A percentile compares a stretch with the other conserved stretches of the same genome.
phyloP scores from a whole-genome alignment of 2,113 vertebrate genomes.

The Oryzias celebensis region DNA sequence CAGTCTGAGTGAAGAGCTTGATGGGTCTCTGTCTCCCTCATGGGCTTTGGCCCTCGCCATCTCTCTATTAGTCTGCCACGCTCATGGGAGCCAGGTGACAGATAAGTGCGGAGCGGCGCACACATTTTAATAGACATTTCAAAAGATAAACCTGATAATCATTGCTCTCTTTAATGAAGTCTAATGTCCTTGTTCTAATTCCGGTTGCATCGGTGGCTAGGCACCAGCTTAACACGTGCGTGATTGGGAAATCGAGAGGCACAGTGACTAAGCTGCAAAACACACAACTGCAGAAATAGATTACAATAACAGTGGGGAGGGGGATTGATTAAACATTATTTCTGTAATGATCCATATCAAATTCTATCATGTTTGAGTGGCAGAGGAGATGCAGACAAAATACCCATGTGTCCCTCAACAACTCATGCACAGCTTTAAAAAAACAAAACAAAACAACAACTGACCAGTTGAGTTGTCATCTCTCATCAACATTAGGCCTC shows the following conservation, averaged over 20 bases:
- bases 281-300: conserved; percentile 75
- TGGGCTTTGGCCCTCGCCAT: conserved; percentile 71
- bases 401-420: conserved; percentile 43
- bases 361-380: conserved; percentile 71
- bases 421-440: conserved; percentile 56
- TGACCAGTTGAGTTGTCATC: conserved; percentile 80
- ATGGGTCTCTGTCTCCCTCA: conserved; percentile 68
- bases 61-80: conserved; percentile 78
- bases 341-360: conserved; percentile 78
- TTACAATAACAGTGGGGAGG: conserved; percentile 67
- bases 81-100: conserved; percentile 81
- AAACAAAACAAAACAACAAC: conserved; percentile 77
- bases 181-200: conserved; percentile 81
- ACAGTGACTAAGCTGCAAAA: conserved; percentile 55
- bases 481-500: conserved; percentile 85
- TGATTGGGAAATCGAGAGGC: conserved; percentile 65
- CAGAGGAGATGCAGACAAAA: conserved; percentile 21
- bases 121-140: conserved; percentile 84
- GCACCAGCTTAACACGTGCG: conserved; percentile 75
- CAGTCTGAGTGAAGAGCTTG: conserved; percentile 64
- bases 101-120: conserved; percentile 78
- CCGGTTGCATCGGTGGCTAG: conserved; percentile 71
- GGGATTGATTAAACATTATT: conserved; percentile 79
- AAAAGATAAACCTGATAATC: conserved; percentile 84
- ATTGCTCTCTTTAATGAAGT: conserved; percentile 82